phyloP scores from a whole-genome alignment of 2,113 vertebrate species.

The Passerina amoena region DNA sequence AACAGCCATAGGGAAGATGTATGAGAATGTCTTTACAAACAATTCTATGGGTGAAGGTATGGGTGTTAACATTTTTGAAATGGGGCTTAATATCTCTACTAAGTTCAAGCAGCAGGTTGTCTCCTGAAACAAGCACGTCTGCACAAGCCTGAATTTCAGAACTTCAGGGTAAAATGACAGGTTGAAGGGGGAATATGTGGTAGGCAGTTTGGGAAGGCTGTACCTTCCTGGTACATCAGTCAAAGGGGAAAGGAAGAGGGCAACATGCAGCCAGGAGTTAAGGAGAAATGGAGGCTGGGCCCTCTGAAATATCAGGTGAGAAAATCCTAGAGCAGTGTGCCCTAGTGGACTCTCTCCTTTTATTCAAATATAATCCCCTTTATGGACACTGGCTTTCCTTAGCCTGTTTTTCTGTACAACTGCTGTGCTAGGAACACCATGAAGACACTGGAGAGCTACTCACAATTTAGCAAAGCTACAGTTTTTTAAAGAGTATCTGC shows the following conservation, averaged over 20 bases:
- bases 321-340: not conserved
- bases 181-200: too few species aligned
- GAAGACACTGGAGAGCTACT: fast-evolving
- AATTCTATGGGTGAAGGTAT: not conserved
- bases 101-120: not conserved
- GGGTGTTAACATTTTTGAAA: not conserved
- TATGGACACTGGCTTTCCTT: not conserved
- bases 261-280: not conserved
- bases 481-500: not conserved
- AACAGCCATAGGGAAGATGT: not conserved
- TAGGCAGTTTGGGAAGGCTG: not conserved
- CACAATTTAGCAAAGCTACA: not conserved
- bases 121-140: not conserved
- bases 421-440: not conserved
- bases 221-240: not conserved
- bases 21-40: not conserved
- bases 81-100: not conserved
- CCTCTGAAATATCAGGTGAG: not conserved
- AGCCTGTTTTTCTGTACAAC: not conserved
- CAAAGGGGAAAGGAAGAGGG: not conserved
- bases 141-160: not conserved
- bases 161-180: not conserved
- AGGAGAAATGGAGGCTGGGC: not conserved
- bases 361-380: not conserved
- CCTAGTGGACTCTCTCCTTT: too few species aligned